phyloP scores from a whole-genome alignment of 2,797 vertebrate species.

The Spinus pinus region DNA sequence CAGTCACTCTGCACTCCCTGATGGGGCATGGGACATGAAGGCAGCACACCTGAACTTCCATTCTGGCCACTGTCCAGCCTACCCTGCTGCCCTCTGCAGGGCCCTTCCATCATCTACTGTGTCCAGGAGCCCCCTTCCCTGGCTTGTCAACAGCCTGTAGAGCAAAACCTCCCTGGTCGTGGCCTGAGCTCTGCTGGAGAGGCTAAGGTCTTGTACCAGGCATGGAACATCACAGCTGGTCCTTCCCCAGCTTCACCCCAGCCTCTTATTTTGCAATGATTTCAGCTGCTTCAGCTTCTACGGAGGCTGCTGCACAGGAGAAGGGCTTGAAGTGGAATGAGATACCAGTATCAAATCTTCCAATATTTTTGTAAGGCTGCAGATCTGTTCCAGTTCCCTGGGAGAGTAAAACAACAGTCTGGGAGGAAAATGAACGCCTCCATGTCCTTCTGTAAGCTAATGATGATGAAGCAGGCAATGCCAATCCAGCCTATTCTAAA shows the following conservation, averaged over 20 bases:
- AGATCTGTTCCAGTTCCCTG: not conserved
- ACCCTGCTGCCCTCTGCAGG: not conserved
- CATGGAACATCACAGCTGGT: not conserved
- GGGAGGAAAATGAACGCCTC: fast-evolving
- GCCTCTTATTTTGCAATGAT: not conserved
- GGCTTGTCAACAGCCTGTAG: no score
- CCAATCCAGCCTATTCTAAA: not conserved
- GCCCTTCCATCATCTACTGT: not conserved
- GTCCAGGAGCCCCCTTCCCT: not conserved
- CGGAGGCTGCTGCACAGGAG: fast-evolving
- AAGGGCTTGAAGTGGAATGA: not conserved
- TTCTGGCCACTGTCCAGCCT: not conserved
- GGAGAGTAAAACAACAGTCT: fast-evolving
- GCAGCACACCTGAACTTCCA: not conserved
- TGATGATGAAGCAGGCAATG: not conserved
- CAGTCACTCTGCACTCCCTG: not conserved
- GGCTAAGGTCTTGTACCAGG: fast-evolving
- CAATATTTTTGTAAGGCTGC: not conserved
- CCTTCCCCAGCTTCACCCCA: not conserved
- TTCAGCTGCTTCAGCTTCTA: not conserved
- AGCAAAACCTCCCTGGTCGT: not conserved
- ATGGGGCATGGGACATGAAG: not conserved
- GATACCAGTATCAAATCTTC: not conserved
- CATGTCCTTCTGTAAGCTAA: not conserved
- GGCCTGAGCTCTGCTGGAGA: not conserved